phyloP scores from a whole-genome alignment of 2,888 invertebrate genomes.

The Coelopa pilipes region DNA sequence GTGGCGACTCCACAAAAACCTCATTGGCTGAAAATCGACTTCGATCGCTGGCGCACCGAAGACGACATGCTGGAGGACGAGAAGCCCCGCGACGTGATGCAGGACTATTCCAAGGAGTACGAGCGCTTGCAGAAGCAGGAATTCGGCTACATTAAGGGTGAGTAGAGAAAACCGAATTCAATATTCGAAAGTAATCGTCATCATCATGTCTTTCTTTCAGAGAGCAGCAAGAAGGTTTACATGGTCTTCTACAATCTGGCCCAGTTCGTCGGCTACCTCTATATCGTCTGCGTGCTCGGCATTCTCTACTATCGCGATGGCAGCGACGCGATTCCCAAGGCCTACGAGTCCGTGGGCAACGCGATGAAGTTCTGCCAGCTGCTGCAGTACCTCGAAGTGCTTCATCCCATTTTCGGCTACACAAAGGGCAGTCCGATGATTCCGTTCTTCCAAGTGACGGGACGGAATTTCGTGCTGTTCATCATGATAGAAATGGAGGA shows the following conservation, averaged over 20 bases:
- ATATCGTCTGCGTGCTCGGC: conserved; percentile 78
- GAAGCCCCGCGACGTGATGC: conserved; percentile 75
- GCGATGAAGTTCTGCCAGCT: conserved; percentile 85
- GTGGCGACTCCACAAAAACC: conserved; percentile 85
- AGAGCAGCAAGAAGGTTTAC: conserved; percentile 84
- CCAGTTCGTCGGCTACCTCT: conserved; percentile 87
- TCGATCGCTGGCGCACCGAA: conserved; percentile 88
- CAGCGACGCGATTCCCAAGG: conserved; percentile 74
- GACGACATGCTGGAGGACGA: conserved; percentile 72
- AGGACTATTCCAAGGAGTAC: conserved; percentile 81
- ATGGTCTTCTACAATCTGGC: conserved; percentile 88
- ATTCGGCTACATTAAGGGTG: conserved; percentile 81
- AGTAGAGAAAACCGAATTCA: neutral
- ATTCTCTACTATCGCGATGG: conserved; percentile 82
- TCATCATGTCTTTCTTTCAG: conserved; percentile 67
- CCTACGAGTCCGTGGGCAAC: conserved; percentile 79
- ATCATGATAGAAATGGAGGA: conserved; percentile 85
- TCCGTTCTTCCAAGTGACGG: conserved; percentile 82
- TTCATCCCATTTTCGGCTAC: conserved; percentile 90
- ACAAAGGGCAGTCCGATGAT: conserved; percentile 80
- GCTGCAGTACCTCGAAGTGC: conserved; percentile 85
- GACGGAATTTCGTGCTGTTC: conserved; percentile 83
- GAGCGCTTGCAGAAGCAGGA: conserved; percentile 80
- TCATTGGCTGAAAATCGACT: conserved; percentile 93
- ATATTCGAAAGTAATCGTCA: neutral